Evolutionary conservation across 2,888 invertebrate genomes (phyloP), one percentile per base, ranked within the genome.

Genomic region (Digitonthophagus gazella): DNA sequence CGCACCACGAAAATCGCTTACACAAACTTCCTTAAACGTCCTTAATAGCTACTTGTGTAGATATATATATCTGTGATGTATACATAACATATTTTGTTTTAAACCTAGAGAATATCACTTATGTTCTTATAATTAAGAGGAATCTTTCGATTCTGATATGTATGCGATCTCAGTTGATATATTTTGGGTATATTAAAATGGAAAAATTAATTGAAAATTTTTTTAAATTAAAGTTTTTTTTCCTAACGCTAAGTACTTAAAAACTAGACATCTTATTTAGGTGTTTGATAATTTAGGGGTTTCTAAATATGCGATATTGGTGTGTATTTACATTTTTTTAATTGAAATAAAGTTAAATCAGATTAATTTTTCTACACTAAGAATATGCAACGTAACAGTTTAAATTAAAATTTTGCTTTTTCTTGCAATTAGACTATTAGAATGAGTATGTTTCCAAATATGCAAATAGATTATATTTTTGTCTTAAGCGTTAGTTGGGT

Each of bases 121-220:
- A 81, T 81, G 80, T 81, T 80, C 76, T 76, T 78, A 76, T 81
- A 78, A 79, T 77, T 44, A 44, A 81, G 76, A 76, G 77, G 83
- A 81, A 79, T 81, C 81, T 76, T 74, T 74, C 69, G 82, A 82
- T 81, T 82, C 83, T 83, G 83, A 83, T 83, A 83, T 83, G 83
- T 83, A 80, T 82, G 80, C 78, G 82, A 82, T 82, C 82, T 83
- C 79, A 83, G 83, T 83, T 83, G 83, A 82, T 82, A 81, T 81
- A 78, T 78, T 76, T 73, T 75, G 71, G 72, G 67, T 70, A 74
- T 69, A 66, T 71, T 72, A 73, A 69, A 73, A 71, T 58, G 14
- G n/a, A 14, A 4, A 16, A 54, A 64, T 22, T 11, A 54, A 64
- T 15, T 6, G 28, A 54, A 67, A 69, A 64, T 19, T 44, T 64